Conservation (phyloP, 2,113 vertebrate genomes). For the Ctenodactylus gundi region DNA sequence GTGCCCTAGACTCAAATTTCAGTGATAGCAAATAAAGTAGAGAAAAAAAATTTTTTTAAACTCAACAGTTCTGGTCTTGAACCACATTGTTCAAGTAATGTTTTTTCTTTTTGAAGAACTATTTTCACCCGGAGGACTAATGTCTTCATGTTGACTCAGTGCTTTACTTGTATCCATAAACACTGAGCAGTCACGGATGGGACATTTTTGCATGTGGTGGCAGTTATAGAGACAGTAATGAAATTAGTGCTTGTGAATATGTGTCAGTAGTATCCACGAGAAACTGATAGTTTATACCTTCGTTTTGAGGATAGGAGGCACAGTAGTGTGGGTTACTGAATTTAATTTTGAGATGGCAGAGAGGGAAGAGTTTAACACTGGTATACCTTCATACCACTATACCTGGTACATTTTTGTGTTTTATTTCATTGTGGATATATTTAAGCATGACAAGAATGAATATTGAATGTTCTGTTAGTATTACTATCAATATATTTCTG, state of each 20-base stretch:
- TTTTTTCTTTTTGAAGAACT: neutral
- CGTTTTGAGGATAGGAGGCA: neutral
- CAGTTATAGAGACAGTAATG: neutral
- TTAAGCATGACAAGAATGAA: neutral
- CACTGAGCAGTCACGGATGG: neutral
- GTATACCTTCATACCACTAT: neutral
- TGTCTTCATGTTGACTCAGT: neutral
- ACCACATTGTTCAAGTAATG: neutral
- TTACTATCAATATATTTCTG: constrained; percentile 47
- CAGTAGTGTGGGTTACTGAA: neutral
- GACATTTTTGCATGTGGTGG: neutral
- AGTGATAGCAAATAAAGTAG: no score
- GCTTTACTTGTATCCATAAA: neutral
- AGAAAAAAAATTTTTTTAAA: neutral
- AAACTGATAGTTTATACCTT: neutral
- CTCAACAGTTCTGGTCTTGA: constrained; percentile 35
- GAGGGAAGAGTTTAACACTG: neutral
- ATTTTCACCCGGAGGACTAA: neutral
- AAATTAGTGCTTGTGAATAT: neutral
- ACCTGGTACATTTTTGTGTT: neutral
- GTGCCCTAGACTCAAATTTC: no score
- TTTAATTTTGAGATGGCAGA: neutral
- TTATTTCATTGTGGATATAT: neutral
- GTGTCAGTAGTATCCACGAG: neutral
- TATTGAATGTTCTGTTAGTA: constrained; percentile 11